These are phyloP conservation scores for Cyprinus carpio DNA, from an alignment of 2,113 vertebrate species.

Conservation along the genomic window DNA sequence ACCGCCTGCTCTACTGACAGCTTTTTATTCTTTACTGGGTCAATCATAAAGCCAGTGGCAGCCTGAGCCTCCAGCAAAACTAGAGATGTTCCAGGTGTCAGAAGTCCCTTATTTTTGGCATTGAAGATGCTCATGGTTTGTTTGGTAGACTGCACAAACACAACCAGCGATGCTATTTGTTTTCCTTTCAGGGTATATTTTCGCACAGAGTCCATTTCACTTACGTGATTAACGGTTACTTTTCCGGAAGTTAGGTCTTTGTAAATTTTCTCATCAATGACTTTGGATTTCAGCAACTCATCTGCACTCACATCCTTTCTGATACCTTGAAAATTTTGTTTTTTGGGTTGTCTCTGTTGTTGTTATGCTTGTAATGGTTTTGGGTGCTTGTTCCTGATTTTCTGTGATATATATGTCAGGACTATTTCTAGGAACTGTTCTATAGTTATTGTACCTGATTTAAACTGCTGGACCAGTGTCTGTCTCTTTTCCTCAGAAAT, in stretches of 20 bases:
- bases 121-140: background rate
- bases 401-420: background rate
- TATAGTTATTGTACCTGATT: background rate
- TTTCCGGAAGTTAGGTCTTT: no score
- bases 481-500: background rate
- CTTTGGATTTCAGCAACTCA: no score
- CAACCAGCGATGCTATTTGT: background rate
- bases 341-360: background rate
- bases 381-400: background rate
- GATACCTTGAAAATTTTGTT: background rate
- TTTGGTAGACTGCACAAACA: background rate
- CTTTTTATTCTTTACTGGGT: no score
- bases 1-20: no score
- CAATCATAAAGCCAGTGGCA: no score
- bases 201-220: background rate
- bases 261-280: no score
- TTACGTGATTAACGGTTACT: background rate
- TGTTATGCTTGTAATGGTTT: background rate
- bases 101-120: background rate
- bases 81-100: background rate
- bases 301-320: no score
- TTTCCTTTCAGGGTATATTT: slow-evolving; percentile 1
- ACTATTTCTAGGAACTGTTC: background rate
- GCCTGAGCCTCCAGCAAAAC: background rate
- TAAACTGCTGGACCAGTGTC: background rate